A percentile compares a stretch with the other conserved stretches of the same genome.
Conservation (phyloP, 2,113 vertebrate species). For the Ptychochromis oligacanthus region DNA sequence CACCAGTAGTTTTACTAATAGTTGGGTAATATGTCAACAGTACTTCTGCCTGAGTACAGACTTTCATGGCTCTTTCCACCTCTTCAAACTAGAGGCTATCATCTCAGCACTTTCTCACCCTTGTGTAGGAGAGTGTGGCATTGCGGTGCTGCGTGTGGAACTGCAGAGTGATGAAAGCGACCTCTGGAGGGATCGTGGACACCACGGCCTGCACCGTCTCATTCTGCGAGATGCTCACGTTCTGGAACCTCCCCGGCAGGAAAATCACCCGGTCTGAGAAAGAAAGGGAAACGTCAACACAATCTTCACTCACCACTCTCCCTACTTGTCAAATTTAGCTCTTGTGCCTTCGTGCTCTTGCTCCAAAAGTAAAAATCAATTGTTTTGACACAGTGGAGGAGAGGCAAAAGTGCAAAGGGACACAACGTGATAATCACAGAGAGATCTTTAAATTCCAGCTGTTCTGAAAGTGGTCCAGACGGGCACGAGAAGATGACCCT, state of each 20-base stretch:
- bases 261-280: conserved; percentile 86
- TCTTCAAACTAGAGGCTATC: neutral
- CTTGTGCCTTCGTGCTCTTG: neutral
- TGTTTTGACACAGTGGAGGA: neutral
- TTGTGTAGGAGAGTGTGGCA: conserved; percentile 86
- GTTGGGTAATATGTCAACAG: neutral
- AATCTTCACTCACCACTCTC: neutral
- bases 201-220: conserved; percentile 84
- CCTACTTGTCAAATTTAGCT: neutral
- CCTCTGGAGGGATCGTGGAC: conserved; percentile 81
- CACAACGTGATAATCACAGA: neutral
- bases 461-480: neutral
- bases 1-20: neutral
- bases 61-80: neutral
- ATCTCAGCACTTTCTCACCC: conserved; percentile 74
- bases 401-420: neutral
- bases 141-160: conserved; percentile 87
- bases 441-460: neutral
- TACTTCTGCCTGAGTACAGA: neutral
- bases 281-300: neutral
- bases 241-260: conserved; percentile 87
- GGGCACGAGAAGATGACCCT: neutral
- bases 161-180: conserved; percentile 87
- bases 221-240: conserved; percentile 82
- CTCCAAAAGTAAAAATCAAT: neutral